A percentile compares a stretch with the other conserved stretches of the same genome.
Conservation (phyloP, 2,888 invertebrate species). For the Fragum fragum region DNA sequence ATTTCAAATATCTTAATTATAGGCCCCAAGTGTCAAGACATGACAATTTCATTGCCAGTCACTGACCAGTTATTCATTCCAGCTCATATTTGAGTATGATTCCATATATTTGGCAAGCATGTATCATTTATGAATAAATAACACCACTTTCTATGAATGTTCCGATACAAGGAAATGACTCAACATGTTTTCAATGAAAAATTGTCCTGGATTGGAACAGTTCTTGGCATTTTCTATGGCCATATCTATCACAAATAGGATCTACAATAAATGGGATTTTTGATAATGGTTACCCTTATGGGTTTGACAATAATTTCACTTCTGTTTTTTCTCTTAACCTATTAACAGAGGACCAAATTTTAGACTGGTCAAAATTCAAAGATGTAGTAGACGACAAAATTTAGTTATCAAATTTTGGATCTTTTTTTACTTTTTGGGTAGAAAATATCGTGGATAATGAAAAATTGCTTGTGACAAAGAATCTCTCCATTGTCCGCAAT, state of each 20-base stretch:
- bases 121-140: constrained; percentile 26
- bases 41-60: not conserved
- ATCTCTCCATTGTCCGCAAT: too few relatives aligned
- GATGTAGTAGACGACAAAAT: too few relatives aligned
- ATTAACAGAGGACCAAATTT: too few relatives aligned
- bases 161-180: constrained; percentile 4
- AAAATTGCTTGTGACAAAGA: too few relatives aligned
- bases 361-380: too few relatives aligned
- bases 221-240: constrained; percentile 13
- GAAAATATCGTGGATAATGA: too few relatives aligned
- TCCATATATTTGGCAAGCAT: not conserved
- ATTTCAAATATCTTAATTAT: too few relatives aligned
- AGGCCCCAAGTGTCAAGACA: too few relatives aligned
- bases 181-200: not conserved
- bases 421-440: too few relatives aligned
- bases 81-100: not conserved
- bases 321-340: too few relatives aligned
- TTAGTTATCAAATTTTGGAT: too few relatives aligned
- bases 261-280: constrained; percentile 17
- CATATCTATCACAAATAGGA: constrained; percentile 15
- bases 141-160: constrained; percentile 2
- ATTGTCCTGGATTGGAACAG: constrained; percentile 2
- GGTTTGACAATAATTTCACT: too few relatives aligned
- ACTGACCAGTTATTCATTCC: not conserved
- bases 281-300: not conserved